Evolutionary conservation across 2,113 vertebrate species (phyloP).

Genomic region (Lanius ludovicianus): DNA sequence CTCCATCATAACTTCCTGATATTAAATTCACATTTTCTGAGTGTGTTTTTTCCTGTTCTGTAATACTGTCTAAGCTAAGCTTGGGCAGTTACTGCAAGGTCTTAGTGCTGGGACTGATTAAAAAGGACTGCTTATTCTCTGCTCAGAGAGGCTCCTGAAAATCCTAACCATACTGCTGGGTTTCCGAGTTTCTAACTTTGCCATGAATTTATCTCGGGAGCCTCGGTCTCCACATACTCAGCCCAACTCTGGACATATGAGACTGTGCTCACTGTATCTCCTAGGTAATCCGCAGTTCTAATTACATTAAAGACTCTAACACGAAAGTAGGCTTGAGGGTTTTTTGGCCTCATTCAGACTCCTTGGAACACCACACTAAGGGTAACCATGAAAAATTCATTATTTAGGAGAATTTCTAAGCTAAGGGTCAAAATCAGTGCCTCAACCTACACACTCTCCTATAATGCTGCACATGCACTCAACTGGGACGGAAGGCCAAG

Average conservation of each 20-base stretch:
- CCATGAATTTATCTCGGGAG: neutral
- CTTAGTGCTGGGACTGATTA: neutral
- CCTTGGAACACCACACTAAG: neutral
- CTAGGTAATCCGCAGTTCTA: neutral
- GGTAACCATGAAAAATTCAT: neutral
- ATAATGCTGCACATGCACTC: fast-evolving
- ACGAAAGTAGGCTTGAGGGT: neutral
- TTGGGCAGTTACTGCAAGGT: neutral
- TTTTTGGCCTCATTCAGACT: neutral
- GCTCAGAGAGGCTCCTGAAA: neutral
- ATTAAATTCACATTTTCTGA: neutral
- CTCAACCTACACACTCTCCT: fast-evolving
- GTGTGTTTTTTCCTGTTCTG: neutral
- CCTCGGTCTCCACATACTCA: neutral
- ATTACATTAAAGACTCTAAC: neutral
- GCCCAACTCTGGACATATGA: fast-evolving
- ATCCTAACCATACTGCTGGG: neutral
- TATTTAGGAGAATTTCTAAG: neutral
- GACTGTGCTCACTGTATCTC: neutral
- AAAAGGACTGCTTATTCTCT: neutral
- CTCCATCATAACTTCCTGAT: neutral
- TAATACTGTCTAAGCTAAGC: neutral
- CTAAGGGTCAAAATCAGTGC: neutral
- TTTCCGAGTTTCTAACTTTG: neutral
- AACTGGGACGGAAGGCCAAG: neutral